Evolutionary conservation across 2,888 invertebrate species (phyloP).

Genomic region (Seira ritae): DNA sequence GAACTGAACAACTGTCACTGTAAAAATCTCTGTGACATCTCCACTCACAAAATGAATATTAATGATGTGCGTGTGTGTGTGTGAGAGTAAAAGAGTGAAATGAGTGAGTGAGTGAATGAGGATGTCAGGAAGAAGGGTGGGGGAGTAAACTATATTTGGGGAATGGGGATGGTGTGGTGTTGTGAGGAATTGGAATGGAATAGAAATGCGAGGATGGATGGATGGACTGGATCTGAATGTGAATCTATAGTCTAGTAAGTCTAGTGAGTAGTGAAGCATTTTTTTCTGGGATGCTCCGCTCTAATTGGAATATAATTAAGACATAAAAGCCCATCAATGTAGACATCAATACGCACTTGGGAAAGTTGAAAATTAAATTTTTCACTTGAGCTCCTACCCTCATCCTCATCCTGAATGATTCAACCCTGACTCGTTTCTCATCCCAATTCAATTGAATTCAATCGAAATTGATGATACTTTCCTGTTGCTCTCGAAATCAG

Average conservation of each 20-base stretch:
- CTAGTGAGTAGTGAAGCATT: too few relatives aligned
- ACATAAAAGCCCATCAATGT: slow-evolving; percentile 31
- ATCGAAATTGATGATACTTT: background rate
- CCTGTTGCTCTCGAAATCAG: background rate
- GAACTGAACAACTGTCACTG: slow-evolving; percentile 53
- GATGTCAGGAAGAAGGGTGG: too few relatives aligned
- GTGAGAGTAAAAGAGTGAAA: background rate
- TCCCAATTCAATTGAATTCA: background rate
- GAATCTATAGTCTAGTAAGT: too few relatives aligned
- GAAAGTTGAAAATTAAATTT: slow-evolving; percentile 5
- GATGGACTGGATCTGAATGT: too few relatives aligned
- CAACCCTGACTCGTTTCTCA: too few relatives aligned
- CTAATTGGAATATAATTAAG: slow-evolving; percentile 59
- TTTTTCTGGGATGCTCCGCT: background rate
- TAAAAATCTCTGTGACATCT: slow-evolving; percentile 49
- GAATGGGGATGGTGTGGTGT: background rate
- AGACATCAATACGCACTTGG: background rate
- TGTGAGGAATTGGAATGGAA: too few relatives aligned
- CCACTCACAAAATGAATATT: slow-evolving; percentile 56
- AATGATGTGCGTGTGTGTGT: slow-evolving; percentile 30
- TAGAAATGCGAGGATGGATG: too few relatives aligned
- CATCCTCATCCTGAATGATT: too few relatives aligned
- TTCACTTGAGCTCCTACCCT: too few relatives aligned
- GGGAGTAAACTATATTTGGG: background rate
- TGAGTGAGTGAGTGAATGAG: too few relatives aligned